Base-by-base conservation (phyloP, 1,140 invertebrate species). In the Drosophila ficusphila region DNA sequence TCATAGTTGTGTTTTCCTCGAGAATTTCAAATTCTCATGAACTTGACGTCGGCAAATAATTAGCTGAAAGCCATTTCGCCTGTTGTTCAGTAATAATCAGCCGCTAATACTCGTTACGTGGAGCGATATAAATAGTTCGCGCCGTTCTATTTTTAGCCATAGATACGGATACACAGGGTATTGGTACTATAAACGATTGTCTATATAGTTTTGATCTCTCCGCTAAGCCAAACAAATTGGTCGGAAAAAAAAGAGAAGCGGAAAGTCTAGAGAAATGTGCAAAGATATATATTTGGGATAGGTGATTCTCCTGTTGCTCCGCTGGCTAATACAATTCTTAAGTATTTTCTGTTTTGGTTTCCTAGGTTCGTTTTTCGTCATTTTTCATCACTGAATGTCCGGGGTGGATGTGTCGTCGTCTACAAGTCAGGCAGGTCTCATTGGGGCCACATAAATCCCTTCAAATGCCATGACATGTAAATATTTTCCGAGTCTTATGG, bases 361-460 rank as follows among this genome's bases (percentile, higher is more conserved):
- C 38, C 36, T 41, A 9, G 39, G 27, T 31, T 49, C 51, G 36
- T 39, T 64, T 64, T 54, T 52, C 57, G 53, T 68, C 38, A 85
- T 79, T 79, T 83, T 78, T 82, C 79, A 76, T 71, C 44, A 18
- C 56, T 23, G 31, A 76, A 81, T 77, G 78, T 73, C 60, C 47
- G 58, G 34, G 34, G 52, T 52, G 74, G 67, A 76, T 60, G 53
- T 62, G 52, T 36, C 53, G 53, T 67, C 41, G 62, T 65, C 60
- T 42, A 42, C 42, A 41, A 49, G 62, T 67, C 58, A 75, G 72
- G 54, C 67, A 76, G 72, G 53, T 67, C 52, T 65, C 48, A 54
- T 79, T 71, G 77, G 77, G 77, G 77, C 67, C 58, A 61, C 77
- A 81, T 88, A 85, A 85, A 86, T 85, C 81, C 81, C 81, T 88